A percentile compares a stretch with the other conserved stretches of the same genome.
Evolutionary conservation across 2,113 vertebrate genomes (phyloP).

Genomic region (Dasyprocta punctata): DNA sequence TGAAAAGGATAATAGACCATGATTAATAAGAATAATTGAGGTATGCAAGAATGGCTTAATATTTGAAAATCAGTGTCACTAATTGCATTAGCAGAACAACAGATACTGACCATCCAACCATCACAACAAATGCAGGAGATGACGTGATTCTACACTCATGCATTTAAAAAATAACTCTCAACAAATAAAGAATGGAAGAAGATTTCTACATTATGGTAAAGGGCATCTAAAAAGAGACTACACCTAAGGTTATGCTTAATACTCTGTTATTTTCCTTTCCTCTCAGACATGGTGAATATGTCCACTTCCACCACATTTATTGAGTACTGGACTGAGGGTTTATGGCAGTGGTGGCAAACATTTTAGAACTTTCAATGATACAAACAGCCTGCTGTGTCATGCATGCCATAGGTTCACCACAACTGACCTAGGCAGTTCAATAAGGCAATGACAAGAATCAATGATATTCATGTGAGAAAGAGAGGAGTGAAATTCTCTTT

Average conservation of each 20-base stretch:
- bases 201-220: neutral
- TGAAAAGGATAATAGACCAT: neutral
- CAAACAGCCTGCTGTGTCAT: neutral
- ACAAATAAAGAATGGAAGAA: neutral
- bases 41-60: neutral
- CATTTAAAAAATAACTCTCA: neutral
- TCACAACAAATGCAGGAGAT: slow-evolving; percentile 42
- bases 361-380: neutral
- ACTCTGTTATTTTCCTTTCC: neutral
- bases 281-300: neutral
- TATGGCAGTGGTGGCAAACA: neutral
- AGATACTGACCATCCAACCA: slow-evolving; percentile 22
- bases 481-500: neutral
- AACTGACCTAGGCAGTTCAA: neutral
- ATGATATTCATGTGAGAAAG: neutral
- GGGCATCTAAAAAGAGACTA: neutral
- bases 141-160: neutral
- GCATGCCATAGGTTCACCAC: neutral
- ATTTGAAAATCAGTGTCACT: slow-evolving; percentile 34
- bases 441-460: neutral
- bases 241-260: neutral
- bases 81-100: neutral
- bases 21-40: neutral
- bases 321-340: neutral
- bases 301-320: neutral